Percentiles rank a stretch among this genome's conserved stretches.
Evolutionary conservation across 2,888 invertebrate genomes (phyloP).

Genomic region (Troilus luridus): DNA sequence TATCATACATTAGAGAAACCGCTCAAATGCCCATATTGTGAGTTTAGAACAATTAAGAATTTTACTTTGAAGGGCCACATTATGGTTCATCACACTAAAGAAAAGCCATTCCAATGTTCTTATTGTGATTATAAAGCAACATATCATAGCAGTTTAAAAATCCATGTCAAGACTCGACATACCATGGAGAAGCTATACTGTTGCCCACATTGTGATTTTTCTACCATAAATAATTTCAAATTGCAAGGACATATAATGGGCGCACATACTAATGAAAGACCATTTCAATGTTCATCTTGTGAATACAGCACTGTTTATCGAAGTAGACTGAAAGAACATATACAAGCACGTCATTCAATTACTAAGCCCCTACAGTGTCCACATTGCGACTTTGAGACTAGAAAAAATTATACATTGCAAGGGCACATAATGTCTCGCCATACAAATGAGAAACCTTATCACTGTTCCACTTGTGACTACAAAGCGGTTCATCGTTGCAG

Average conservation of each 20-base stretch:
- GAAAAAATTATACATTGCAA: conserved; percentile 21
- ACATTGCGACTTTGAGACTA: conserved; percentile 30
- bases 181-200: conserved; percentile 24
- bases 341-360: not conserved
- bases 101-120: conserved; percentile 33
- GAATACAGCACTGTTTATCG: conserved; percentile 32
- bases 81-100: conserved; percentile 38
- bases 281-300: not conserved
- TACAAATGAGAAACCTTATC: conserved; percentile 42
- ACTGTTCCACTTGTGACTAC: conserved; percentile 23
- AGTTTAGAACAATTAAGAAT: conserved; percentile 36
- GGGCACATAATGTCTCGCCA: conserved; percentile 33
- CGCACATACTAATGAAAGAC: not conserved
- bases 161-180: conserved; percentile 7
- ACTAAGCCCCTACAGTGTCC: not conserved
- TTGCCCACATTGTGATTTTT: conserved; percentile 18
- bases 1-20: conserved; percentile 42
- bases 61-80: conserved; percentile 42
- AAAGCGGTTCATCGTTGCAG: not conserved
- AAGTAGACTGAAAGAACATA: conserved; percentile 36
- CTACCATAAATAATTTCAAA: conserved; percentile 47
- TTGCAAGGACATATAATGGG: conserved; percentile 28
- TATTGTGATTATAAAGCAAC: conserved; percentile 41
- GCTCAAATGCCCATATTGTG: conserved; percentile 23
- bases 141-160: conserved; percentile 32